These are phyloP conservation scores for Nematopogon swammerdamellus DNA, from an alignment of 2,888 invertebrate species.

Conservation along the genomic window DNA sequence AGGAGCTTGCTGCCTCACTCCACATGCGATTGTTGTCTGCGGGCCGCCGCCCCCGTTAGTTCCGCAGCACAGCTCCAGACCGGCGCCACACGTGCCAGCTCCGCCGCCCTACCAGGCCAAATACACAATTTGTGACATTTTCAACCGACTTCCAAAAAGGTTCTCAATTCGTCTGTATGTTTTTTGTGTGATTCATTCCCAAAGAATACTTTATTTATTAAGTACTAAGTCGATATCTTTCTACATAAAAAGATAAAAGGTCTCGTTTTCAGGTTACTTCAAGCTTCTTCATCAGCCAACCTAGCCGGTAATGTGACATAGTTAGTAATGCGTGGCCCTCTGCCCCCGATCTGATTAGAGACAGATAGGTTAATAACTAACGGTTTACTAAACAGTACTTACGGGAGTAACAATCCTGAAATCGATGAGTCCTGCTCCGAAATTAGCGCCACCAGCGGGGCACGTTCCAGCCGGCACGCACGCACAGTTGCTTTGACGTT, in stretches of 20 bases:
- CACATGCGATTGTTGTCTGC: constrained; percentile 31
- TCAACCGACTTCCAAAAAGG: too few species aligned
- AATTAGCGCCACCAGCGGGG: constrained; percentile 20
- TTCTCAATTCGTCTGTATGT: too few species aligned
- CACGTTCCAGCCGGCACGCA: constrained; percentile 41
- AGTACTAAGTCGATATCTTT: too few species aligned
- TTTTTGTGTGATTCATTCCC: too few species aligned
- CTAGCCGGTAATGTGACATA: too few species aligned
- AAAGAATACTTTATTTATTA: too few species aligned
- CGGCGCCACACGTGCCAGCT: constrained; percentile 25
- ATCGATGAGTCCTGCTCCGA: constrained; percentile 58
- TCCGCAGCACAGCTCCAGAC: constrained; percentile 40
- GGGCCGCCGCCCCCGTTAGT: constrained; percentile 12
- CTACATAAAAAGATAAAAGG: background rate
- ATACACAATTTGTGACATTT: too few species aligned
- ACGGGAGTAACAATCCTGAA: constrained; percentile 61
- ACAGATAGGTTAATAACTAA: too few species aligned
- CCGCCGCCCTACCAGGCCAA: background rate
- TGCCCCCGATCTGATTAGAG: too few species aligned
- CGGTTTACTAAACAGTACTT: constrained; percentile 24
- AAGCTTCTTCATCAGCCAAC: background rate
- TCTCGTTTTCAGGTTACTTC: background rate
- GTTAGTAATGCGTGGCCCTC: too few species aligned
- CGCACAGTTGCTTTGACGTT: constrained; percentile 30
- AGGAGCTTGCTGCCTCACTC: constrained; percentile 33